Evolutionary conservation across 1,140 invertebrate species (phyloP).

Genomic region (Epicauta chinensis): DNA sequence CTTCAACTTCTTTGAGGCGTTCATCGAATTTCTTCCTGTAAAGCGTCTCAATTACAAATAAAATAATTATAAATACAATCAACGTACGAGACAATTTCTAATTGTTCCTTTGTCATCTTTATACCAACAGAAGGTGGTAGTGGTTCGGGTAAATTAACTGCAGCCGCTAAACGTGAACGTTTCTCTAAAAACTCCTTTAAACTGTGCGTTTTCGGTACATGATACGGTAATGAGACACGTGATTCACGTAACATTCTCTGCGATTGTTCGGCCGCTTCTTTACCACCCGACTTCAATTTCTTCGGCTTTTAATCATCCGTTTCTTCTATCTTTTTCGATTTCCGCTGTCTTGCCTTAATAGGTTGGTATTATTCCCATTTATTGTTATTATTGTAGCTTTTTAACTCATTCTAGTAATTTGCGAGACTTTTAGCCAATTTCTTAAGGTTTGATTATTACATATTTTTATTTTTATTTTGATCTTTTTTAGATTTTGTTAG

Average conservation of each 20-base stretch:
- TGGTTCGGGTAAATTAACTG: conserved; percentile 16
- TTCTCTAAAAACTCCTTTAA: conserved; percentile 64
- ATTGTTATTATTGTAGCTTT: conserved; percentile 2
- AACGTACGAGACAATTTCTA: conserved; percentile 52
- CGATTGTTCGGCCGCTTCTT: conserved; percentile 51
- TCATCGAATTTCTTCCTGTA: conserved; percentile 48
- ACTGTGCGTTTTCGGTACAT: conserved; percentile 64
- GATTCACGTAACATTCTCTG: conserved; percentile 65
- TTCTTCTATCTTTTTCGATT: neutral
- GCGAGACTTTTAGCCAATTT: no score
- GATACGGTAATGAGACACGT: conserved; percentile 66
- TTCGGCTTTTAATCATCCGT: neutral
- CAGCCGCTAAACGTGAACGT: conserved; percentile 29
- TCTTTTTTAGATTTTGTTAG: conserved; percentile 81
- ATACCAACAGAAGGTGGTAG: conserved; percentile 39
- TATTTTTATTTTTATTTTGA: no score
- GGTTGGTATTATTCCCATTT: neutral
- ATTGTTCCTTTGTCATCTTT: conserved; percentile 50
- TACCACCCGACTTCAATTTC: conserved; percentile 48
- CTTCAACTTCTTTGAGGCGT: conserved; percentile 52
- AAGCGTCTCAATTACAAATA: conserved; percentile 17
- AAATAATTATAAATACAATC: neutral
- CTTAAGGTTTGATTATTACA: no score
- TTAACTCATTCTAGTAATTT: no score
- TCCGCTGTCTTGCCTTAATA: neutral